Conservation (phyloP, 2,797 vertebrate species). For the Parambassis ranga region DNA sequence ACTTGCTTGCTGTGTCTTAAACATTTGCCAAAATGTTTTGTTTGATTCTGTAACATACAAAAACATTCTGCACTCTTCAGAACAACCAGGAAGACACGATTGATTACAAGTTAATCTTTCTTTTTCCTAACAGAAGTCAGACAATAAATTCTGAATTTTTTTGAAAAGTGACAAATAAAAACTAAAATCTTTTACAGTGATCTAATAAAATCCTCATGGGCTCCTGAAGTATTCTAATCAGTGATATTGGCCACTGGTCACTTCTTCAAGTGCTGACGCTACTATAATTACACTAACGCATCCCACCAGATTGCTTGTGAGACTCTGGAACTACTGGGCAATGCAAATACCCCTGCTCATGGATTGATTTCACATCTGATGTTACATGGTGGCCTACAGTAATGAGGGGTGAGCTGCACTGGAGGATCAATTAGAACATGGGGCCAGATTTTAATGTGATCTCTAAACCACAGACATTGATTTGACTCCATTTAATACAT, state of each 20-base stretch:
- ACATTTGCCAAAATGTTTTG: no score
- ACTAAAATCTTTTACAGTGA: no score
- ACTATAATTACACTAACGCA: constrained; percentile 26
- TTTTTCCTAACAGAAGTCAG: no score
- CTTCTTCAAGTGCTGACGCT: constrained; percentile 28
- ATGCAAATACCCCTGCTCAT: constrained; percentile 42
- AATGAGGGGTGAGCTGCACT: constrained; percentile 30
- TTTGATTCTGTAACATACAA: no score
- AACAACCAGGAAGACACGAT: no score
- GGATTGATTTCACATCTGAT: constrained; percentile 59
- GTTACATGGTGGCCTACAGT: constrained; percentile 25
- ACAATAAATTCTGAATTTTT: no score
- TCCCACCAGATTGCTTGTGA: constrained; percentile 23
- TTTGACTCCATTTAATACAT: background rate
- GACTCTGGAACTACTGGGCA: constrained; percentile 24
- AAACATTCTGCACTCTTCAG: no score
- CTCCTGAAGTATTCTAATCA: background rate
- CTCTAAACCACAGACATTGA: constrained; percentile 1
- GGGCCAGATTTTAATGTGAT: constrained; percentile 4
- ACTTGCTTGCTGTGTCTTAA: no score
- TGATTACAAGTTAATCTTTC: no score
- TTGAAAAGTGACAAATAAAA: no score
- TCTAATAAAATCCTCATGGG: no score
- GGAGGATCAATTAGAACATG: constrained; percentile 29
- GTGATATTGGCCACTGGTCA: background rate